Base-by-base conservation (phyloP, 1,140 invertebrate species). In the Leptinotarsa defecta region DNA sequence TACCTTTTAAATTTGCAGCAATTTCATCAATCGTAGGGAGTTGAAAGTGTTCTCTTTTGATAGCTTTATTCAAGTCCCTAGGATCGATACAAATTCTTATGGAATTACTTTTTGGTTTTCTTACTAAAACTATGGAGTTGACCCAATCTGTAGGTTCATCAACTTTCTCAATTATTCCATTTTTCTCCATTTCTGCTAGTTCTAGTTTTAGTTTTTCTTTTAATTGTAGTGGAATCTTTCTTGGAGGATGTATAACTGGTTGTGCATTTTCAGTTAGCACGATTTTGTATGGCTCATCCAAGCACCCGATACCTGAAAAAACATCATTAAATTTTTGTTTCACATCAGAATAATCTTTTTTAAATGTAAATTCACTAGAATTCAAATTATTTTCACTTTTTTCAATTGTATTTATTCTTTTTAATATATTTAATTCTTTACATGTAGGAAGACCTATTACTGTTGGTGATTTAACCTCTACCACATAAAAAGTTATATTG, bases 1-100 rank as follows among this genome's bases (percentile, higher is more conserved):
- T 79, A 15, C 81, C 81, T 49, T 67, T 57, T 22, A 87, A 70
- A 71, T 81, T 80, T 19, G 74, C 52, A 43, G 78, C 78, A 57
- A 86, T 78, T 69, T 85, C 82, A 48, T 86, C 83, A 22, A 83
- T 68, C 6, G 80, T 83, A 13, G 84, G 81, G 15, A 86, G 52
- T 27, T 76, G 81, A 79, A 81, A 83, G 74, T 82, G 78, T 71
- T 82, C 80, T 27, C 86, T n/a, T 75, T 80, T 80, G 15, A 88
- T 84, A n/a, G 67, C 74, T 76, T 80, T 82, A 80, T 88, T 88
- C 63, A 88, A 78, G 57, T 86, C 81, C 74, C 76, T 81, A 8
- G 86, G 86, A 80, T 88, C 86, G n/a, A 88, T 68, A 74, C 86
- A 87, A 43, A 88, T 76, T 71, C 87, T 75, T 15, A 88, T 52